Conservation (phyloP, 2,888 invertebrate species). For the Scaptomyza cyrtandrae region DNA sequence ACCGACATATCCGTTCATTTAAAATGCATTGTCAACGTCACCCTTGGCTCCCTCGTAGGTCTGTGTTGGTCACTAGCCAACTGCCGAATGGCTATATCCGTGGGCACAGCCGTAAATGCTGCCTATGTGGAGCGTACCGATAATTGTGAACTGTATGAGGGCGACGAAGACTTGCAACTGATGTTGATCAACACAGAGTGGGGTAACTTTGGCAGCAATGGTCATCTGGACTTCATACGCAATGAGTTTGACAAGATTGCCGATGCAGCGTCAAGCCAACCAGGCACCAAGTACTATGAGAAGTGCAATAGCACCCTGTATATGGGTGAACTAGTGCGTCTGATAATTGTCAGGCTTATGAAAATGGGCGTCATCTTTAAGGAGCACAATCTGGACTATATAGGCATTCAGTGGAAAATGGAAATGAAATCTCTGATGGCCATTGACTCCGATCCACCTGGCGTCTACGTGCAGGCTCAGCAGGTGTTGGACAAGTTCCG, state of each 20-base stretch:
- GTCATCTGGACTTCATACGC: slow-evolving; percentile 91
- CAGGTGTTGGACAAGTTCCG: slow-evolving; percentile 92
- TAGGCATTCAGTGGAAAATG: slow-evolving; percentile 86
- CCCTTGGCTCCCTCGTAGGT: slow-evolving; percentile 95
- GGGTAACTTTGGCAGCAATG: slow-evolving; percentile 97
- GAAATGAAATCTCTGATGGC: slow-evolving; percentile 98
- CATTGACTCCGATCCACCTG: slow-evolving; percentile 93
- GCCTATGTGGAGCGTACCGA: slow-evolving; percentile 92
- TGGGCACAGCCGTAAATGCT: slow-evolving; percentile 96
- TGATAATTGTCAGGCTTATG: slow-evolving; percentile 92
- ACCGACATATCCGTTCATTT: slow-evolving; percentile 92
- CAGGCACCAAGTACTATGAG: slow-evolving; percentile 92
- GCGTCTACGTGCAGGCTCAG: slow-evolving; percentile 91
- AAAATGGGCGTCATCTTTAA: slow-evolving; percentile 86
- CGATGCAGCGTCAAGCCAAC: slow-evolving; percentile 92
- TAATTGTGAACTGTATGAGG: slow-evolving; percentile 91
- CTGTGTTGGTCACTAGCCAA: slow-evolving; percentile 91
- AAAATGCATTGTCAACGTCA: slow-evolving; percentile 96
- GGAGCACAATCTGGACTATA: slow-evolving; percentile 40
- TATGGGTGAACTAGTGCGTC: slow-evolving; percentile 96
- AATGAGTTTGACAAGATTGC: slow-evolving; percentile 93
- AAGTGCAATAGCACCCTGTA: slow-evolving; percentile 95
- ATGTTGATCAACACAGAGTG: slow-evolving; percentile 97
- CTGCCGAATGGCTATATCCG: slow-evolving; percentile 89
- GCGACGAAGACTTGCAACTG: slow-evolving; percentile 58